Conservation (phyloP, 2,113 vertebrate genomes). For the Scartelaos histophorus region DNA sequence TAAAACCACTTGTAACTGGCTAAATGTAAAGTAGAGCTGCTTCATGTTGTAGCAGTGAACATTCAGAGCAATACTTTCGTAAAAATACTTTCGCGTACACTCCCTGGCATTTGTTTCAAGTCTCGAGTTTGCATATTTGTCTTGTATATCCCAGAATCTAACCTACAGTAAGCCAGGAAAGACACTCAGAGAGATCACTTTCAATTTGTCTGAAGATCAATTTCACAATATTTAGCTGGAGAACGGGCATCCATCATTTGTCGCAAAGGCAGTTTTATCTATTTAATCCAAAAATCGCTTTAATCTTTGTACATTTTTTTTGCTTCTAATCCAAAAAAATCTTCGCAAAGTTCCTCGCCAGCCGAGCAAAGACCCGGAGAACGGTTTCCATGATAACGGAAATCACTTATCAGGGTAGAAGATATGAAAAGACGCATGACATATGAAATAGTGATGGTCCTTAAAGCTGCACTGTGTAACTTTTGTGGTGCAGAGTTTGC, state of each 20-base stretch:
- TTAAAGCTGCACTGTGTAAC: too few relatives aligned
- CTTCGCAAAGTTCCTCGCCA: neutral
- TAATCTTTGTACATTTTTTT: neutral
- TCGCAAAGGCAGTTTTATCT: neutral
- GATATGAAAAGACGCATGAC: neutral
- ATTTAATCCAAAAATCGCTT: neutral
- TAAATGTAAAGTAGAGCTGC: too few relatives aligned
- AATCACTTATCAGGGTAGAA: neutral
- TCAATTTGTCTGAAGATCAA: neutral
- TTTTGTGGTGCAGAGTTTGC: too few relatives aligned
- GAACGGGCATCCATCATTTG: neutral
- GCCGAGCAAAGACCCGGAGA: neutral
- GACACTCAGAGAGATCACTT: neutral
- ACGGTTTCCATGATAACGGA: neutral
- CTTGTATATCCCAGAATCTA: neutral
- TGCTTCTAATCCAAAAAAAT: neutral
- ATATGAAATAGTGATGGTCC: too few relatives aligned
- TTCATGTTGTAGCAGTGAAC: too few relatives aligned
- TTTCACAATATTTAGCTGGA: neutral
- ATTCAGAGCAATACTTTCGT: neutral
- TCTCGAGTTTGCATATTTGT: too few relatives aligned
- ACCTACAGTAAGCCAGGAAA: neutral
- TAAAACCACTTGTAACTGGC: too few relatives aligned
- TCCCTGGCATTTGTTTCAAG: too few relatives aligned
- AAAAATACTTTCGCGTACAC: neutral